Percentiles rank a stretch among this genome's conserved stretches.
phyloP scores from a whole-genome alignment of 2,797 vertebrate species.

The Pipistrellus nathusii region DNA sequence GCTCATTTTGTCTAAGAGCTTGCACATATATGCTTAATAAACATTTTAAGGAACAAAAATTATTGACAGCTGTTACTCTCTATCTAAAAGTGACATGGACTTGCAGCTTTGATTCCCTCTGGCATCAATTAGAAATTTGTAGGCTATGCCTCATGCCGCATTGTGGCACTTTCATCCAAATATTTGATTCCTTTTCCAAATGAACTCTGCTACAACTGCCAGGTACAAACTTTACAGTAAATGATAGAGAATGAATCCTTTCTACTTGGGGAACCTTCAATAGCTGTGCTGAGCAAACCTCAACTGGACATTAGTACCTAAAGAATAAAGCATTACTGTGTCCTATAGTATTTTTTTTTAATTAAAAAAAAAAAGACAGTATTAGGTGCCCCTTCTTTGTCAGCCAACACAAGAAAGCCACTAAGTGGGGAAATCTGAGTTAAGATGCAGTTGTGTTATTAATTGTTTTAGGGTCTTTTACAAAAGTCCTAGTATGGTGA shows the following conservation, averaged over 20 bases:
- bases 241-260: constrained; percentile 47
- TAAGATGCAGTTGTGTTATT: constrained; percentile 77
- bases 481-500: constrained; percentile 72
- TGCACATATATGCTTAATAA: not conserved
- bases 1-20: not conserved
- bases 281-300: constrained; percentile 64
- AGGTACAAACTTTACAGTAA: constrained; percentile 55
- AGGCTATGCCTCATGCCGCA: constrained; percentile 30
- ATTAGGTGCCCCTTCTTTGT: constrained; percentile 65
- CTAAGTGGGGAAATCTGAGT: constrained; percentile 77
- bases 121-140: constrained; percentile 44
- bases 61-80: not conserved
- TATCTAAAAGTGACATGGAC: not conserved
- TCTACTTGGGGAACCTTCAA: not conserved
- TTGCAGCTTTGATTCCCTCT: not conserved
- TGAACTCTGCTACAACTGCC: constrained; percentile 45
- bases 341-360: constrained; percentile 54
- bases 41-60: constrained; percentile 57
- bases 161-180: constrained; percentile 49
- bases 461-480: constrained; percentile 76
- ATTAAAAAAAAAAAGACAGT: constrained; percentile 23
- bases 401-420: constrained; percentile 48
- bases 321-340: constrained; percentile 34
- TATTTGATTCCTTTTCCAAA: constrained; percentile 72
- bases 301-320: constrained; percentile 50